Evolutionary conservation across 2,113 vertebrate species (phyloP), one percentile per base, ranked within the genome.

Genomic region (Alethe diademata): DNA sequence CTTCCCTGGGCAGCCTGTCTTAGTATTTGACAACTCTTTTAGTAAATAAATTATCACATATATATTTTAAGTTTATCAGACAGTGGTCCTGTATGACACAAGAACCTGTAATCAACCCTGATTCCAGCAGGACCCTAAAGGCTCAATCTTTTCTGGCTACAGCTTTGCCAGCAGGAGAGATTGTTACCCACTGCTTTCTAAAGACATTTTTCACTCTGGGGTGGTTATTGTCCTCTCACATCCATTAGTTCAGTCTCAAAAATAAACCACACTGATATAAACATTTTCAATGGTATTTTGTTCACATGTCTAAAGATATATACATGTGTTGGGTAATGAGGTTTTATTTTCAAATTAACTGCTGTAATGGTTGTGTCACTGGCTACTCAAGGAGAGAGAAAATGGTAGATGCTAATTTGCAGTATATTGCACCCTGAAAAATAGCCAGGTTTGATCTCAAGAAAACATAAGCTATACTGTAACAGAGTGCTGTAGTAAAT

Each of bases 271-370:
- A 19, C 50, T 69, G 57, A 14, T 48, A 81, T 69, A 90, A 94
- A 78, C 17, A 48, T 7, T 82, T 87, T 74, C 43, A 60, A 4
- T 40, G 53, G 8, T 25, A 64, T 90, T 94, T 94, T 93, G 53
- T 54, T 85, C 62, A 31, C 23, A 19, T 45, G 28, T 88, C n/a
- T 82, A 50, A 60, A 29, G 36, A 45, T 43, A 51, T 38, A 23
- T 51, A 18, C 36, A 16, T 56, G 6, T 73, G 12, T 71, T 82
- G 57, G 90, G 13, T 48, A 72, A 87, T 60, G 70, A 88, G 25
- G 33, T 72, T 91, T 91, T 90, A 51, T 91, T 95, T 89, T 33
- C 60, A 12, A 85, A 67, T 87, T 75, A 93, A 75, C n/a, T 90
- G 13, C 48, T 25, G 5, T 61, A 81, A 85, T 1, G 0, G 18